Base-by-base conservation (phyloP, 2,888 invertebrate species). In the Cryptus armator region DNA sequence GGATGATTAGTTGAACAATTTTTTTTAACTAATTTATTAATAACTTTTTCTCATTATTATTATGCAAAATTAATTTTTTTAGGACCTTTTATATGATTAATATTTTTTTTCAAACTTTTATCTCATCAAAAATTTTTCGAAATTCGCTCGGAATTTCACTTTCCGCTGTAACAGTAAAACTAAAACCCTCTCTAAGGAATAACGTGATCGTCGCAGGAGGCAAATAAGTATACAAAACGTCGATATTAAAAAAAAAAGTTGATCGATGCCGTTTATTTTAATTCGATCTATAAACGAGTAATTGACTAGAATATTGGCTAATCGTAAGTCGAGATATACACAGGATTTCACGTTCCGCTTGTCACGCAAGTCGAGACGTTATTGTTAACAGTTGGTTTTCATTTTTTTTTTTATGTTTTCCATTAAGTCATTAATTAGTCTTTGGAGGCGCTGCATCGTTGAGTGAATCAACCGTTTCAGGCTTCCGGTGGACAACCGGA, bases 361-460 rank as follows among this genome's bases (percentile, higher is more conserved):
- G 70, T 66, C 79, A 70, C 12, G 43, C 12, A 80, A 64, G 37
- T 64, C 43, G 37, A 68, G 71, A 78, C 44, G 71, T 46, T 75
- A 56, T 74, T 48, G 51, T 67, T 56, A 71, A 62, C 79, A 79
- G 10, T 74, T 70, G 64, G 29, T 64, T 70, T 3, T 5, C 29
- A 71, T 64, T 14, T 43, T n/a, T 79, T 64, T 14, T 43, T 44
- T 29, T 68, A 46, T 10, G 24, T 51, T 24, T n/a, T 76, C 81
- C 78, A 75, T 82, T 83, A 62, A 66, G 87, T 89, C 83, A 89
- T 89, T 89, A 89, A 88, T 92, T 91, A 93, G 88, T 93, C 93
- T 93, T 93, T 93, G 93, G 93, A 93, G 93, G 93, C 90, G 93
- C 93, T 93, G 93, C 91, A 93, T 93, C 87, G 92, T 83, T 84